A percentile compares a stretch with the other conserved stretches of the same genome.
Conservation (phyloP, 2,888 invertebrate species). For the Anoplius nigerrimus region DNA sequence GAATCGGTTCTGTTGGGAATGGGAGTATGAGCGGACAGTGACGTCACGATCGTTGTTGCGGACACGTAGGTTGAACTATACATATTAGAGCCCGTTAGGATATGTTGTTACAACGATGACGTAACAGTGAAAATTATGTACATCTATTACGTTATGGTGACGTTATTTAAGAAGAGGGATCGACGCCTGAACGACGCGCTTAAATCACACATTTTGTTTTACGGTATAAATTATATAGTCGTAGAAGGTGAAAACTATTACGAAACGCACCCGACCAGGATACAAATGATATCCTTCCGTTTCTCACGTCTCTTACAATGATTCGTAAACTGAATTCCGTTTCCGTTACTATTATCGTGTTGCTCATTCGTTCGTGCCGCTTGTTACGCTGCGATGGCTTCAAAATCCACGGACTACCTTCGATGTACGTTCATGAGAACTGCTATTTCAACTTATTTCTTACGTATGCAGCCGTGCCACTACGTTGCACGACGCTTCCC, state of each 20-base stretch:
- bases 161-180: conserved; percentile 16
- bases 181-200: conserved; percentile 32
- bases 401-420: conserved; percentile 1
- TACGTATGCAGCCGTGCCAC: not conserved
- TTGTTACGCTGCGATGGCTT: not conserved
- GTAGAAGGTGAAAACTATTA: conserved; percentile 29
- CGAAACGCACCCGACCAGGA: conserved; percentile 2
- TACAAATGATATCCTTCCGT: not conserved
- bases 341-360: not conserved
- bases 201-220: conserved; percentile 44
- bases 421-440: too few species aligned
- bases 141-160: conserved; percentile 27
- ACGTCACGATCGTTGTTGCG: conserved; percentile 37
- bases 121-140: conserved; percentile 37
- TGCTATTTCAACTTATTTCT: conserved; percentile 4
- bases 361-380: not conserved
- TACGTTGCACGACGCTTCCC: conserved; percentile 25
- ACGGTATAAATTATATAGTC: conserved; percentile 8
- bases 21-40: not conserved
- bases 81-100: conserved; percentile 15
- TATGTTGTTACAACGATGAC: conserved; percentile 26
- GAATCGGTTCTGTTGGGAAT: too few species aligned
- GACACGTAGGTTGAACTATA: conserved; percentile 10
- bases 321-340: not conserved
- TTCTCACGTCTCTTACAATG: not conserved